Percentiles rank a stretch among this genome's conserved stretches.
Evolutionary conservation across 1,140 invertebrate genomes (phyloP).

Genomic region (Psilanteris sp.): DNA sequence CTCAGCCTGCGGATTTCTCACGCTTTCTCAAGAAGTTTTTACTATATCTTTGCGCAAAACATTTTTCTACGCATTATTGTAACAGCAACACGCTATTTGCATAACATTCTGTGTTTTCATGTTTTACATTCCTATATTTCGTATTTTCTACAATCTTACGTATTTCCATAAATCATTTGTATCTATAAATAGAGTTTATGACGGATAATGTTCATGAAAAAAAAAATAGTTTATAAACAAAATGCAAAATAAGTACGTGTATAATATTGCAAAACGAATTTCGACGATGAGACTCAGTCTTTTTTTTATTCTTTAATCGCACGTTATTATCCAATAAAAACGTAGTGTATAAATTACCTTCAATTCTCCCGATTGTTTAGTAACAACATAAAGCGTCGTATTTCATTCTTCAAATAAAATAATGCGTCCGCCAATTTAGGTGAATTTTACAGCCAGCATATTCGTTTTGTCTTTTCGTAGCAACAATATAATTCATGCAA

Average conservation of each 20-base stretch:
- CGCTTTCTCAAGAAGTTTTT: conserved; percentile 35
- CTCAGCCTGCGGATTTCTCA: conserved; percentile 39
- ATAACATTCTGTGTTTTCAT: conserved; percentile 8
- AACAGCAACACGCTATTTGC: conserved; percentile 2
- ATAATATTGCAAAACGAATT: not conserved
- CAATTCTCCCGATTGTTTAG: conserved; percentile 26
- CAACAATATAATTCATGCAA: too few species aligned
- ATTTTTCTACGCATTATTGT: conserved; percentile 10
- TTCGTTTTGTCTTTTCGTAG: too few species aligned
- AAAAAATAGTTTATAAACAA: not conserved
- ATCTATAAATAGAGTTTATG: conserved; percentile 6
- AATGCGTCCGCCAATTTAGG: conserved; percentile 3
- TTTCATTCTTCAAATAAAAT: conserved; percentile 16
- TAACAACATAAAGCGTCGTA: conserved; percentile 1
- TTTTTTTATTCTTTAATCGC: conserved; percentile 21
- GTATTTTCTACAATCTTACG: not conserved
- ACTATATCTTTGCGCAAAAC: conserved; percentile 2
- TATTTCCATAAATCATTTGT: conserved; percentile 9
- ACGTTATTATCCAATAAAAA: conserved; percentile 32
- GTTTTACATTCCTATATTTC: not conserved
- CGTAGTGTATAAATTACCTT: conserved; percentile 15
- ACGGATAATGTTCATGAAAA: not conserved
- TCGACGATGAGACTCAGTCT: conserved; percentile 1
- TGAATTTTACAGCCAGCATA: not conserved
- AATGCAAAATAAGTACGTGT: not conserved